Conservation (phyloP, 2,797 vertebrate species). For the Muscicapa striata region DNA sequence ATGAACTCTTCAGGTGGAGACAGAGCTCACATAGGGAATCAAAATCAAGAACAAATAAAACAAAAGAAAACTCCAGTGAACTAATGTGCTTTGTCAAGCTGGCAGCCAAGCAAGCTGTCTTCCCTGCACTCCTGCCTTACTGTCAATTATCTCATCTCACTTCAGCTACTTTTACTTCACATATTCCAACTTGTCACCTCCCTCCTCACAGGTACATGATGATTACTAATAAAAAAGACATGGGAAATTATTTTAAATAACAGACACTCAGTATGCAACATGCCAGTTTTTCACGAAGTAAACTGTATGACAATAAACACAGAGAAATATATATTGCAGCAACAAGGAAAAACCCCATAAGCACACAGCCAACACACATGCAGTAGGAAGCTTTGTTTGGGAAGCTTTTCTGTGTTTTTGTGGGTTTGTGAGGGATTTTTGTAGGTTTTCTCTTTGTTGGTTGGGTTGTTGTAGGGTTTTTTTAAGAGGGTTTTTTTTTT, state of each 20-base stretch:
- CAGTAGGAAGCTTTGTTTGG: not conserved
- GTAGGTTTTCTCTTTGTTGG: not conserved
- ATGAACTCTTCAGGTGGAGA: not conserved
- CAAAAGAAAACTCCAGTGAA: not conserved
- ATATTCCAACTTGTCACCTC: not conserved
- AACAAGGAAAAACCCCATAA: not conserved
- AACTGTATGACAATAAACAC: not conserved
- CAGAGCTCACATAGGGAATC: not conserved
- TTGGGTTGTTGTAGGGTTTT: not conserved
- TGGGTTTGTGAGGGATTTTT: not conserved
- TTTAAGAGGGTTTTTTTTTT: not conserved
- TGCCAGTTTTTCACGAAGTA: not conserved
- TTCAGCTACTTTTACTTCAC: not conserved
- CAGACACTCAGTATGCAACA: not conserved
- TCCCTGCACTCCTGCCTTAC: not conserved
- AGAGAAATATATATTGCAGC: not conserved
- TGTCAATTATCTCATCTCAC: slow-evolving; percentile 11
- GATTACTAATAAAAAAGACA: not conserved
- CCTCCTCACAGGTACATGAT: not conserved
- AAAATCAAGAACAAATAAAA: not conserved
- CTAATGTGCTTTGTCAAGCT: not conserved
- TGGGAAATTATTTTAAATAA: not conserved
- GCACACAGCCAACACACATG: not conserved
- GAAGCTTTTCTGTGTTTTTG: not conserved
- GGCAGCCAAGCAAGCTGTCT: slow-evolving; percentile 7